phyloP scores from a whole-genome alignment of 2,113 vertebrate genomes.

The Agelaius phoeniceus region DNA sequence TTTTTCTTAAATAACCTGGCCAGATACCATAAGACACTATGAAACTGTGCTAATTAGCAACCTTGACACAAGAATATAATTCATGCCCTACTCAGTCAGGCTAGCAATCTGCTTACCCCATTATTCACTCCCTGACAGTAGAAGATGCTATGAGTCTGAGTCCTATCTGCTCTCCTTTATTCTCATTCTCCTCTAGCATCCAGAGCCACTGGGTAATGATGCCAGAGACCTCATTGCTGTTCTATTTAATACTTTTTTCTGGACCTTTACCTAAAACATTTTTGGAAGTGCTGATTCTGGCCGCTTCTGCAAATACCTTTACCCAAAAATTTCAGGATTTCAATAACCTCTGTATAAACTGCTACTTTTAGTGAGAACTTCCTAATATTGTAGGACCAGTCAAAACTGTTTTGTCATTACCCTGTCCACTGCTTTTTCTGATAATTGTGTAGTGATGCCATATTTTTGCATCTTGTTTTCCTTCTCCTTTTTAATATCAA shows the following conservation, averaged over 20 bases:
- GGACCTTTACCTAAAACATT: background rate
- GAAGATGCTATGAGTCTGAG: background rate
- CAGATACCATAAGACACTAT: background rate
- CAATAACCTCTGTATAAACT: background rate
- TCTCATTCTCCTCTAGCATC: background rate
- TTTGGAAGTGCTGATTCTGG: background rate
- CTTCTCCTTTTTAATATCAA: background rate
- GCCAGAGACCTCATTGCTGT: background rate
- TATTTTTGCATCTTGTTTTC: background rate
- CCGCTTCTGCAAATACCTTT: background rate
- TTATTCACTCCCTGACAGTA: background rate
- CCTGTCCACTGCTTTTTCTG: background rate
- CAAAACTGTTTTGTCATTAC: background rate
- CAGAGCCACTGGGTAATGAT: background rate
- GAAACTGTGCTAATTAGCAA: background rate
- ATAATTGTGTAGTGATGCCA: rapidly evolving
- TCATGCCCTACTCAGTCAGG: background rate
- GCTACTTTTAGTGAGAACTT: background rate
- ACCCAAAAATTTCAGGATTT: background rate
- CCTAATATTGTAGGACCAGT: background rate
- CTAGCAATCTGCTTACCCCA: background rate
- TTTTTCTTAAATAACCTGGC: background rate
- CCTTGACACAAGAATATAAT: background rate
- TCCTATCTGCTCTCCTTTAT: background rate
- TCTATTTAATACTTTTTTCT: background rate